These are phyloP conservation scores for Timandra comae DNA, from an alignment of 2,888 invertebrate species.

Conservation along the genomic window DNA sequence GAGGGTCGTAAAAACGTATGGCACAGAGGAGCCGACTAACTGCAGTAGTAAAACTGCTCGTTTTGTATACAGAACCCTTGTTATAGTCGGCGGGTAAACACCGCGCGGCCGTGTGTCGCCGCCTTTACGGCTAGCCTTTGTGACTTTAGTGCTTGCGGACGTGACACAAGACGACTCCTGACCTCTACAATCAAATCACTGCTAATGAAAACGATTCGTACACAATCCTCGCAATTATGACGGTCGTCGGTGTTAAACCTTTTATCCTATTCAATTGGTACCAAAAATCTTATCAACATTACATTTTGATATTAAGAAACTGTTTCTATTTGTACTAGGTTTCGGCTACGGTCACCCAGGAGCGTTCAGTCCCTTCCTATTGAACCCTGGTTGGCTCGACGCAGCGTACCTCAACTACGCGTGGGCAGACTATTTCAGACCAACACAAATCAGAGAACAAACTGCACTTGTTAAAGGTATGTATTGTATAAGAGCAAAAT, in stretches of 20 bases:
- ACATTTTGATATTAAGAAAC: slow-evolving; percentile 7
- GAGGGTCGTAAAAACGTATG: slow-evolving; percentile 72
- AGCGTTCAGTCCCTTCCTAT: slow-evolving; percentile 85
- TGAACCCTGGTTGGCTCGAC: slow-evolving; percentile 91
- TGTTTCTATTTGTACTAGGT: slow-evolving; percentile 71
- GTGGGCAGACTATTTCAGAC: slow-evolving; percentile 83
- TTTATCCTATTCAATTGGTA: not conserved
- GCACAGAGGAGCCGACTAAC: slow-evolving; percentile 72
- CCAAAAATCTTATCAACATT: not conserved
- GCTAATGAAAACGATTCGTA: slow-evolving; percentile 33
- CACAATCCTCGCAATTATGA: slow-evolving; percentile 16
- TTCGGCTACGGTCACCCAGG: slow-evolving; percentile 88
- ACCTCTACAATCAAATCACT: slow-evolving; percentile 34
- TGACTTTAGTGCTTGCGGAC: slow-evolving; percentile 57
- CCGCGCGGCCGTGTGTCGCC: slow-evolving; percentile 66
- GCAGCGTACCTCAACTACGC: slow-evolving; percentile 88
- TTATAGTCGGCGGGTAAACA: slow-evolving; percentile 70
- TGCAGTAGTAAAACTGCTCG: slow-evolving; percentile 68
- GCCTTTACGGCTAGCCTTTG: slow-evolving; percentile 68
- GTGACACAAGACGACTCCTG: slow-evolving; percentile 39
- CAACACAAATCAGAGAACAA: slow-evolving; percentile 62
- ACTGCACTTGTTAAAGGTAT: slow-evolving; percentile 78
- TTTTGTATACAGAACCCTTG: slow-evolving; percentile 71
- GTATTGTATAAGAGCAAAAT: slow-evolving; percentile 10
- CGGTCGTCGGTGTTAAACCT: not conserved